phyloP scores from a whole-genome alignment of 2,888 invertebrate genomes.

The Diloba caeruleocephala region DNA sequence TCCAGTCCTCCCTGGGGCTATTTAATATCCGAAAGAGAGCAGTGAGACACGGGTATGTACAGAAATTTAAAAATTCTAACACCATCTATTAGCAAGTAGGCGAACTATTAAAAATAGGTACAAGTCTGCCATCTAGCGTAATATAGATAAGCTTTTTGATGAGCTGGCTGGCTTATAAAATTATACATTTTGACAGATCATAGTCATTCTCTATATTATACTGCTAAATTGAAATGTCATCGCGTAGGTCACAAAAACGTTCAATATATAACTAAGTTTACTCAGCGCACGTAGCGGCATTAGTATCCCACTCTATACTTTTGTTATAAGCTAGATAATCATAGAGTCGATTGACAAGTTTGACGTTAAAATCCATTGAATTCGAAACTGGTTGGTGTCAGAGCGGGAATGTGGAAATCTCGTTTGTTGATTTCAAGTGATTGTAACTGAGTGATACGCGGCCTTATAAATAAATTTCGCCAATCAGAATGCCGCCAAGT shows the following conservation, averaged over 20 bases:
- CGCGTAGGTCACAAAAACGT: too few relatives aligned
- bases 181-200: conserved; percentile 33
- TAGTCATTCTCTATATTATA: conserved; percentile 1
- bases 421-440: conserved; percentile 86
- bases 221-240: conserved; percentile 35
- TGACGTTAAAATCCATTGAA: conserved; percentile 52
- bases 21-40: too few relatives aligned
- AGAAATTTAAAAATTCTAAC: too few relatives aligned
- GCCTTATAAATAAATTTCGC: conserved; percentile 84
- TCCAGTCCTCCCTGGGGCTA: too few relatives aligned
- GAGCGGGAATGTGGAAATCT: conserved; percentile 86
- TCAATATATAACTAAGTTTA: not conserved
- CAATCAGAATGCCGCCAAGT: conserved; percentile 87
- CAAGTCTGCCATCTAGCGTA: conserved; percentile 54
- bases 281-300: conserved; percentile 22
- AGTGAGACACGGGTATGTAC: too few relatives aligned
- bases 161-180: not conserved
- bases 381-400: conserved; percentile 69
- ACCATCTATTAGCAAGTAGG: conserved; percentile 39
- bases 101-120: not conserved
- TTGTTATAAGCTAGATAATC: conserved; percentile 39
- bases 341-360: conserved; percentile 58
- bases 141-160: conserved; percentile 43
- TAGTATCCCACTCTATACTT: conserved; percentile 1
- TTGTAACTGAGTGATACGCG: conserved; percentile 78